These are phyloP conservation scores for Sitta europaea DNA, from an alignment of 2,113 vertebrate genomes.

Conservation along the genomic window DNA sequence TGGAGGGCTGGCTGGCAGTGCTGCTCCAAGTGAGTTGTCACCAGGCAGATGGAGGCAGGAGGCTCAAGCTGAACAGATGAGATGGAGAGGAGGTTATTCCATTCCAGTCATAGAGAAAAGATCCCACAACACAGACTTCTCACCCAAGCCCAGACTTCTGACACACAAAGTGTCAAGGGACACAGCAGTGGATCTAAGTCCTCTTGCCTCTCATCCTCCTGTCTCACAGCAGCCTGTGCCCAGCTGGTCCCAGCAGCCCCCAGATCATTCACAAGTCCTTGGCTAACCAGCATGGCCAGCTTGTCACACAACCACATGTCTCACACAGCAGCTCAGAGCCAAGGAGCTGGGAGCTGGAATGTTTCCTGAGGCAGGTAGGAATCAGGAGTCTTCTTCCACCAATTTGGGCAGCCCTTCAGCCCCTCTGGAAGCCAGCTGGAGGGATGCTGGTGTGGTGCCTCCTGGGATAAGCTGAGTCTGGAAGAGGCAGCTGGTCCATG, in stretches of 20 bases:
- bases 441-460: accelerated
- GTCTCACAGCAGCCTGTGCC: neutral
- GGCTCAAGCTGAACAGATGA: accelerated
- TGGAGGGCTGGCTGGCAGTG: neutral
- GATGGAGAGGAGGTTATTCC: neutral
- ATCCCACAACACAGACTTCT: neutral
- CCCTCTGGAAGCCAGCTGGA: neutral
- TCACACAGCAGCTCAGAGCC: neutral
- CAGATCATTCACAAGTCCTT: accelerated
- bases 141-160: neutral
- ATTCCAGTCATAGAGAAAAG: neutral
- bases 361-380: neutral
- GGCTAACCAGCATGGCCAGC: neutral
- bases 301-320: neutral
- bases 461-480: neutral
- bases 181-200: neutral
- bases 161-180: accelerated
- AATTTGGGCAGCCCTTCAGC: neutral
- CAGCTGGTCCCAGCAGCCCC: neutral
- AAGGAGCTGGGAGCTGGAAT: neutral
- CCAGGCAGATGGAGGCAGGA: neutral
- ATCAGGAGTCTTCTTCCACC: neutral
- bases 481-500: accelerated
- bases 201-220: neutral
- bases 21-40: neutral